These are phyloP conservation scores for Macrotrachela quadricornifera DNA, from an alignment of 1,140 invertebrate species.

Conservation along the genomic window DNA sequence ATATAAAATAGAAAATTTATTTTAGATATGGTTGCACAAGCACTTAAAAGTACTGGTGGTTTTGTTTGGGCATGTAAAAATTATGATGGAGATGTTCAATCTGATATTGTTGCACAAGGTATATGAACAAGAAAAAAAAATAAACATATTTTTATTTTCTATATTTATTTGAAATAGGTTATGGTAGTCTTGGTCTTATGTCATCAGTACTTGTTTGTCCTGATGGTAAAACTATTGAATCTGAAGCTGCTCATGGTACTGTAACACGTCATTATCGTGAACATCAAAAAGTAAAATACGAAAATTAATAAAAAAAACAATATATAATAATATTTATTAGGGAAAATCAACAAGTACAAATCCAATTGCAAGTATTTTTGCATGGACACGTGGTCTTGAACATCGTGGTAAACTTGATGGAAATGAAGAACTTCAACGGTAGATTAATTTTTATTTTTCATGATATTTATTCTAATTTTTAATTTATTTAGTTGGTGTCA, in stretches of 20 bases:
- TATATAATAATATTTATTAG: no score
- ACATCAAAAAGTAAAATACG: conserved; percentile 1
- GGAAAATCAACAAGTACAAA: conserved; percentile 32
- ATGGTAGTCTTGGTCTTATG: conserved; percentile 31
- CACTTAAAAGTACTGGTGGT: conserved; percentile 86
- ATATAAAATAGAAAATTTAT: no score
- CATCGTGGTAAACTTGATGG: conserved; percentile 81
- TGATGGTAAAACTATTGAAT: conserved; percentile 32
- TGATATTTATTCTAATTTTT: not conserved
- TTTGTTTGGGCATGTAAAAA: conserved; percentile 99
- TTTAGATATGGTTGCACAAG: conserved; percentile 98
- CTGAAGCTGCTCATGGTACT: conserved; percentile 32
- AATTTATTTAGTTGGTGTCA: conserved; percentile 17
- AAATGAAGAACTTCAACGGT: conserved; percentile 45
- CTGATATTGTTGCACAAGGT: conserved; percentile 85
- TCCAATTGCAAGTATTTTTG: conserved; percentile 69
- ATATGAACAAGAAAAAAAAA: no score
- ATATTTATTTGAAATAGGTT: conserved; percentile 20
- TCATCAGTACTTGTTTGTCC: conserved; percentile 30
- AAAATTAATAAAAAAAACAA: no score
- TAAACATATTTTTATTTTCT: no score
- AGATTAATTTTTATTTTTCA: not conserved
- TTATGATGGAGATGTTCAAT: conserved; percentile 97
- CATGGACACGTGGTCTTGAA: conserved; percentile 71
- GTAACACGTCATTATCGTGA: conserved; percentile 29